Percentiles rank a stretch among this genome's conserved stretches.
Evolutionary conservation across 2,888 invertebrate genomes (phyloP).

Genomic region (Antheraea assamensis): DNA sequence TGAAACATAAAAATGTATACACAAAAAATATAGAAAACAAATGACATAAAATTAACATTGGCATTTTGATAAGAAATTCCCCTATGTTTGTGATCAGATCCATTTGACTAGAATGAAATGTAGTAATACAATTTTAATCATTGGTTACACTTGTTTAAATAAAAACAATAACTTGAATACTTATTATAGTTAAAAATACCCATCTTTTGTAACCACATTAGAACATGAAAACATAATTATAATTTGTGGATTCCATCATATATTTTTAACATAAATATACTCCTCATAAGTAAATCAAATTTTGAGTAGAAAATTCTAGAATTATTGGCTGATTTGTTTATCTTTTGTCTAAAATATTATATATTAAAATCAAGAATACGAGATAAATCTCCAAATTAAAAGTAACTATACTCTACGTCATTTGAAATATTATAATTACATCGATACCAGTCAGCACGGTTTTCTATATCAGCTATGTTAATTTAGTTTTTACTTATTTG

Average conservation of each 20-base stretch:
- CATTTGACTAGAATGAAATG: constrained; percentile 25
- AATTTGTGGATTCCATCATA: background rate
- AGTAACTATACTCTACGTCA: too few relatives aligned
- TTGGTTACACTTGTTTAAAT: background rate
- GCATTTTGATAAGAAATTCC: background rate
- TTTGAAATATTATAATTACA: too few relatives aligned
- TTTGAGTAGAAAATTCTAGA: too few relatives aligned
- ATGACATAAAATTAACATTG: background rate
- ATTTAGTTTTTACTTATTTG: background rate
- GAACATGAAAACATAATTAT: background rate
- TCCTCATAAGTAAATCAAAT: too few relatives aligned
- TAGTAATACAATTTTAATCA: background rate
- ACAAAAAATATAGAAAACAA: background rate
- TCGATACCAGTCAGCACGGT: background rate
- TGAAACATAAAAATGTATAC: background rate
- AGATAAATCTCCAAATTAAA: too few relatives aligned
- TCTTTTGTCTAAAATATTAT: too few relatives aligned
- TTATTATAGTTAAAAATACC: background rate
- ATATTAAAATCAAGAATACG: too few relatives aligned
- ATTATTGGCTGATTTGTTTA: too few relatives aligned
- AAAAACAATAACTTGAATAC: background rate
- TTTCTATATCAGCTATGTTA: background rate
- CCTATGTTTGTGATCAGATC: constrained; percentile 17
- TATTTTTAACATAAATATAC: too few relatives aligned
- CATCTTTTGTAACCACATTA: background rate